Conservation (phyloP, 2,888 invertebrate genomes). For the Thysanoteuthis rhombus region DNA sequence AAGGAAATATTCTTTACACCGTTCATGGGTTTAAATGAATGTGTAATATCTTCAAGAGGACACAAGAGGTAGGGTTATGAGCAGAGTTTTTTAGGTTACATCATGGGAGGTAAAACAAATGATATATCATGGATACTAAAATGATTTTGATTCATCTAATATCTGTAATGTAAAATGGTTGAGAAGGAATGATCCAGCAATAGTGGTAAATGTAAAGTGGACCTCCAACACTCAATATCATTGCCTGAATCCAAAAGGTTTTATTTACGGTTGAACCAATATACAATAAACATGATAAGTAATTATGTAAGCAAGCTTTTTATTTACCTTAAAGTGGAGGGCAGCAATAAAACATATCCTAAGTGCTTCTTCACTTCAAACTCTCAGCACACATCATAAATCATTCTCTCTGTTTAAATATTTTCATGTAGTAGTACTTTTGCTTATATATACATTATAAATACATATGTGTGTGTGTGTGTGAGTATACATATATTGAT, state of each 20-base stretch:
- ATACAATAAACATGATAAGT: not conserved
- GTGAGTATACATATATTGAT: not conserved
- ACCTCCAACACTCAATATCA: not conserved
- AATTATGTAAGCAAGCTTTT: not conserved
- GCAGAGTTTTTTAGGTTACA: not conserved
- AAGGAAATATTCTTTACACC: not conserved
- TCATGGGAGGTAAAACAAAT: not conserved
- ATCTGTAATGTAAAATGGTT: not conserved
- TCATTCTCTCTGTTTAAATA: not conserved
- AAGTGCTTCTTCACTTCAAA: constrained; percentile 12
- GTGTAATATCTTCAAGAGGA: not conserved
- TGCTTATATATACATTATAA: not conserved
- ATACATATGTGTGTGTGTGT: not conserved
- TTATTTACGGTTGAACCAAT: not conserved
- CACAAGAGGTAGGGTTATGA: not conserved
- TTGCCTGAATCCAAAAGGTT: not conserved
- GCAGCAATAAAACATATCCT: not conserved
- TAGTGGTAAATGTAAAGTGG: not conserved
- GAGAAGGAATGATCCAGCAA: not conserved
- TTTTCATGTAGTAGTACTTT: no score
- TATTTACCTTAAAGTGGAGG: not conserved
- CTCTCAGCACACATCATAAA: not conserved
- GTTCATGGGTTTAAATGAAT: not conserved
- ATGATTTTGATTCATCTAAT: not conserved
- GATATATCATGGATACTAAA: not conserved